Base-by-base conservation (phyloP, 2,797 vertebrate genomes). In the Kryptolebias ocellatus region DNA sequence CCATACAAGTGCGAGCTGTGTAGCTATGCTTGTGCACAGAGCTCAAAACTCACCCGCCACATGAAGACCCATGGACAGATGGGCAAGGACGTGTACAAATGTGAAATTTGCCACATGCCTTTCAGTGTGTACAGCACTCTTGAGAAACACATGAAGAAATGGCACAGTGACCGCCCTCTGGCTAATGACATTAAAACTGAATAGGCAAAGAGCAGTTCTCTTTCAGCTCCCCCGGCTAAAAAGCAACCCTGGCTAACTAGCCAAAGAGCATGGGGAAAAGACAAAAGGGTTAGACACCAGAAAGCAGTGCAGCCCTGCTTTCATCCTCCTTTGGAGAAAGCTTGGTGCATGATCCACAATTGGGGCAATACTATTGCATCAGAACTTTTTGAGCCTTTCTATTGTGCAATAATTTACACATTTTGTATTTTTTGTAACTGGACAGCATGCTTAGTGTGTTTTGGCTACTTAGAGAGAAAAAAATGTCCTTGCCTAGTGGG, bases 81-180 rank as follows among this genome's bases (percentile, higher is more conserved):
- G 96, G 97, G 97, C 93, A 98, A 98, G 94, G 97, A 98, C 93
- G 96, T 99, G 95, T 98, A 98, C 95, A 98, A 98, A 95, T 99
- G 97, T 95, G 96, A 99, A 94, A 98, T 99, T 96, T 99, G 97
- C 95, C 97, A 99, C 96, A 99, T 99, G 97, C 97, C 97, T 96
- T 98, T 99, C 95, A 98, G 96, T 94, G 97, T 99, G 94, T 99
- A 99, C 96, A 98, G 97, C 96, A 99, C 97, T 94, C 96, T 99
- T 94, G 97, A 99, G 95, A 99, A 99, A 97, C 97, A 99, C 96
- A 98, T 98, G 96, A 99, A 99, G 96, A 99, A 98, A 95, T 99
- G 97, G 97, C 97, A 98, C 95, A 97, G 95, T 85, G 97, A 98
- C 92, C 96, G 95, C 92, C 95, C 96, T 92, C 95, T 98, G 93